Evolutionary conservation across 2,888 invertebrate species (phyloP), one percentile per base, ranked within the genome.

Genomic region (Smittia aterrima): DNA sequence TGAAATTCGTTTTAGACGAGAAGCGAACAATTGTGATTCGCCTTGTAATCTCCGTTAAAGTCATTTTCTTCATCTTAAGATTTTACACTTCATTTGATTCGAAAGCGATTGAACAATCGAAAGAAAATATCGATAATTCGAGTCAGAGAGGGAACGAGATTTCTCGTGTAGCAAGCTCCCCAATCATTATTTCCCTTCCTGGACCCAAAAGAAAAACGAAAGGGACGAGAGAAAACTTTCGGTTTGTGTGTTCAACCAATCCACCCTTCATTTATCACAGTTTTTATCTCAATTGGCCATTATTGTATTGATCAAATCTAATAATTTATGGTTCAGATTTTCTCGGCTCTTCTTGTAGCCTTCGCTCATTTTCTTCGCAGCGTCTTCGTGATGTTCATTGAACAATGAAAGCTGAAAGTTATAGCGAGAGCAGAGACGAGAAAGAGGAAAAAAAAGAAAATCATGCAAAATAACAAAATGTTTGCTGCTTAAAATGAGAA

Each of bases 251-350:
- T 22, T 58, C 20, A 58, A 58, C 58, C 58, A 27, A 64, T 64
- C 64, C 20, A 16, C 67, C 40, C 40, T 38, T 67, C 66, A 70
- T 54, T 70, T 70, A 54, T 54, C 70, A 70, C 53, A 53, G 18
- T 54, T 70, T 68, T 70, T 54, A 70, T 54, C 32, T 54, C 70
- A 70, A 70, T 41, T 70, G 70, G 25, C 70, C 53, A 54, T 70
- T 70, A 27, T 27, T 53, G 20, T 53, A 41, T 41, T 68, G 68
- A 68, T 68, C 47, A 22, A 32, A 54, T 54, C 27, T 54, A 54
- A 54, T 70, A 54, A 54, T 70, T 70, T 70, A 54, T 27, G 18
- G 53, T 22, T 41, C 27, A 16, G 67, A 54, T 54, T 70, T 64
- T 13, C 22, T 62, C 18, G 18, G 40, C 38, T 20, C 40, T 13